Evolutionary conservation across 2,113 vertebrate species (phyloP).

Genomic region (Synchiropus splendidus): DNA sequence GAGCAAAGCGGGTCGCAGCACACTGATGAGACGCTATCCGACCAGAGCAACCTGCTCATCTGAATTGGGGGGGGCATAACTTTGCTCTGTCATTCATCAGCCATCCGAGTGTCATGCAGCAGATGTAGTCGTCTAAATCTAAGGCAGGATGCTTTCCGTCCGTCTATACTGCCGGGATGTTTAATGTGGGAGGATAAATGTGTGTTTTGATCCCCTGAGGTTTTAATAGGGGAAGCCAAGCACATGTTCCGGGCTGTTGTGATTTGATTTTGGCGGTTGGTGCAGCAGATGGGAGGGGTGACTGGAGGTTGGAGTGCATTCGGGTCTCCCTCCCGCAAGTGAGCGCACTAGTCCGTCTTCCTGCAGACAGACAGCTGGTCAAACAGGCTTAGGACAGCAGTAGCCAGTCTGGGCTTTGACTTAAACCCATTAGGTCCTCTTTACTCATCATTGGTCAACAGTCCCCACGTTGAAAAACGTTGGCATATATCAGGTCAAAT

Average conservation of each 20-base stretch:
- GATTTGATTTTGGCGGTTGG: slow-evolving; percentile 55
- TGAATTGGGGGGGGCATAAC: not conserved
- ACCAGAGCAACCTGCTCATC: slow-evolving; percentile 14
- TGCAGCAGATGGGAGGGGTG: slow-evolving; percentile 43
- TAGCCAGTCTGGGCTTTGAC: slow-evolving; percentile 51
- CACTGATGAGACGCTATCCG: slow-evolving; percentile 21
- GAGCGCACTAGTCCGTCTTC: slow-evolving; percentile 31
- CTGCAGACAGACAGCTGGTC: slow-evolving; percentile 65
- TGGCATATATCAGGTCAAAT: slow-evolving; percentile 26
- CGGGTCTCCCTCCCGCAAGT: slow-evolving; percentile 37
- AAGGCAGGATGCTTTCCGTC: not conserved
- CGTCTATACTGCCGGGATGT: too few species aligned
- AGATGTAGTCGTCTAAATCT: not conserved
- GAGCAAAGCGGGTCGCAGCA: not conserved
- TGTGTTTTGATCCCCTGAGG: slow-evolving; percentile 7
- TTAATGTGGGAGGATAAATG: not conserved
- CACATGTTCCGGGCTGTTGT: slow-evolving; percentile 26
- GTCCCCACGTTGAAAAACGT: slow-evolving; percentile 35
- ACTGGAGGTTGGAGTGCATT: slow-evolving; percentile 26
- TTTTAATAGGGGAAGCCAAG: slow-evolving; percentile 21
- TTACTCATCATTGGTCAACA: slow-evolving; percentile 40
- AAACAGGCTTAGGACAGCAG: slow-evolving; percentile 63
- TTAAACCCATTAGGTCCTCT: slow-evolving; percentile 61
- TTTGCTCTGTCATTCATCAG: not conserved
- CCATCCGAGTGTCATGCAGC: not conserved